Evolutionary conservation across 2,113 vertebrate genomes (phyloP), one percentile per base, ranked within the genome.

Genomic region (Donacobius atricapilla): DNA sequence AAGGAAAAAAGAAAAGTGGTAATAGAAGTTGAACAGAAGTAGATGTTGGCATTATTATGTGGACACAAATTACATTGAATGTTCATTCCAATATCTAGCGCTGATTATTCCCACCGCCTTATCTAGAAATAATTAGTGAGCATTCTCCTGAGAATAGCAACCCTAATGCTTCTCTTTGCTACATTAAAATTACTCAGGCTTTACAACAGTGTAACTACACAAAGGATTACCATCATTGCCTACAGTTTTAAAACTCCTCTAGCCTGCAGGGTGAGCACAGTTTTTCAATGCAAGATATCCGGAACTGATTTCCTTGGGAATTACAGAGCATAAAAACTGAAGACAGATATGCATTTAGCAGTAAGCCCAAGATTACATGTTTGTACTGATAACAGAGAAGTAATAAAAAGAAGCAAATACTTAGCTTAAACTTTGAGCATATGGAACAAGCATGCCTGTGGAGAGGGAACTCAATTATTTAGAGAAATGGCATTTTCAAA

Each of bases 51-150:
- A 70, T 85, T 89, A 78, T 89, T 91, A 87, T 13, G 63, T 44
- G 33, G 68, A 66, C 82, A 75, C 15, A 87, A 93, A 90, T 90
- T 83, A 51, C 42, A 73, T 6, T 58, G 83, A 78, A 37, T 24
- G 31, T 45, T 66, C 51, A 81, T 89, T 93, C 71, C 64, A 92
- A 35, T 75, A 95, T 66, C 88, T 66, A 84, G 31, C 40, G 47
- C 86, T 94, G 87, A 96, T 93, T 93, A 94, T 27, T 90, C 50
- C 44, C 18, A 77, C 60, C 31, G 71, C 56, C 71, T 96, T 92
- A 94, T 93, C 82, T 89, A 75, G 72, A 75, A 94, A 90, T 90
- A 96, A 93, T 96, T 94, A 95, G 75, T 28, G 56, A 90, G 87
- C n/a, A 68, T 51, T 56, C 68, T 81, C 35, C 50, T 83, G 72